Conservation (phyloP, 2,888 invertebrate genomes). For the Ormyrus nitidulus region DNA sequence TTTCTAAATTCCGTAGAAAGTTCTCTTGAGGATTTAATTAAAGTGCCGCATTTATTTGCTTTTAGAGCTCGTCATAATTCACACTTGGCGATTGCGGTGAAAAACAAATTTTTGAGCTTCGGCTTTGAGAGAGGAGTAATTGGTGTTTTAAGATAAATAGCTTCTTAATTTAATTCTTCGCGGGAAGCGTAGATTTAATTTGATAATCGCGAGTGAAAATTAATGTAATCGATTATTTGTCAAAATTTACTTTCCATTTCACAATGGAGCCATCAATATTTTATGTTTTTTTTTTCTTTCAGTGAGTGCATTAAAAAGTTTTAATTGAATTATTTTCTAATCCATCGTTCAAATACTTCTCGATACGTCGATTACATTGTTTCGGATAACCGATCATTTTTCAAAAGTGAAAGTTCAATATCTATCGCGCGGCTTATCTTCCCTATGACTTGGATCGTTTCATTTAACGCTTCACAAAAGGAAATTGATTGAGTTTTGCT, state of each 20-base stretch:
- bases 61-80: constrained; percentile 5
- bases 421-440: neutral
- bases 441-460: neutral
- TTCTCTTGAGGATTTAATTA: constrained; percentile 25
- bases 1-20: constrained; percentile 49
- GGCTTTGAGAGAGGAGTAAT: too few relatives aligned
- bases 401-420: constrained; percentile 34
- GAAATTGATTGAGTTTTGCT: constrained; percentile 23
- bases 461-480: neutral
- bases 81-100: neutral
- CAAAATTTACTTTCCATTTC: neutral
- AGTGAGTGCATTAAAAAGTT: neutral
- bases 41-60: constrained; percentile 19
- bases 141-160: too few relatives aligned
- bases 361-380: constrained; percentile 32
- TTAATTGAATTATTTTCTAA: neutral
- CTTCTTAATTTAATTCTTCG: too few relatives aligned
- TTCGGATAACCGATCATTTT: constrained; percentile 19
- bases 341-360: constrained; percentile 2
- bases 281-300: constrained; percentile 10
- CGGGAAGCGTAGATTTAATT: neutral
- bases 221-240: constrained; percentile 29
- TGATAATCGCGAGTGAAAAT: neutral
- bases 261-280: neutral
- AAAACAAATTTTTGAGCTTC: too few relatives aligned